These are phyloP conservation scores for Dasyprocta punctata DNA, from an alignment of 2,113 vertebrate genomes.

Conservation along the genomic window DNA sequence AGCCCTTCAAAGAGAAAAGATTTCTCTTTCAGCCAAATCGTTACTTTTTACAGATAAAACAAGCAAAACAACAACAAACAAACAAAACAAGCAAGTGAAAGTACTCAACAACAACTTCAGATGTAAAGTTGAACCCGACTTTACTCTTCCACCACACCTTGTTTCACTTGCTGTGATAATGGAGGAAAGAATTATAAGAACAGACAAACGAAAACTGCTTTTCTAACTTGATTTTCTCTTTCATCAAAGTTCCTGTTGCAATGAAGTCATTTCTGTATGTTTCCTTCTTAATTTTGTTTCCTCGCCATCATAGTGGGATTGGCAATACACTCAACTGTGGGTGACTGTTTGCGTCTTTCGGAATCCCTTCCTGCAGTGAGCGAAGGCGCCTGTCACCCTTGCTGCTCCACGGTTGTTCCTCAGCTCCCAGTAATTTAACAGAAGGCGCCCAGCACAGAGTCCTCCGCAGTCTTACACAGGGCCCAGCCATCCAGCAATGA, in stretches of 20 bases:
- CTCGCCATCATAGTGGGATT: background rate
- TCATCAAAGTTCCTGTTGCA: background rate
- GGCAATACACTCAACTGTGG: background rate
- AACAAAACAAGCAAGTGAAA: background rate
- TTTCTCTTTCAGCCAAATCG: background rate
- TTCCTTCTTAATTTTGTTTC: background rate
- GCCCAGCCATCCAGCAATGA: background rate
- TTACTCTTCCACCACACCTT: background rate
- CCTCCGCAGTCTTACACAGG: background rate
- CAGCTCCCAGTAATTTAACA: background rate
- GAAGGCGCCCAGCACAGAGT: background rate
- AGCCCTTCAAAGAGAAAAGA: background rate
- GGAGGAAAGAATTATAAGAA: background rate
- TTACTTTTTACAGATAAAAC: background rate
- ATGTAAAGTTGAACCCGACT: background rate
- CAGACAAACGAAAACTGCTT: background rate
- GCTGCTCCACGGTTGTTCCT: background rate
- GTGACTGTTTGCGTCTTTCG: background rate
- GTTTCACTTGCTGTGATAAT: slow-evolving; percentile 4
- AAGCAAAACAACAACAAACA: too few relatives aligned
- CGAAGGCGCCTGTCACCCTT: background rate
- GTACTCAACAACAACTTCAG: background rate
- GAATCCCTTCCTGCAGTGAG: background rate
- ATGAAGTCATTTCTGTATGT: background rate
- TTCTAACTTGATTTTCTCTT: background rate